Evolutionary conservation across 2,888 invertebrate species (phyloP).

Genomic region (Itoplectis maculator): DNA sequence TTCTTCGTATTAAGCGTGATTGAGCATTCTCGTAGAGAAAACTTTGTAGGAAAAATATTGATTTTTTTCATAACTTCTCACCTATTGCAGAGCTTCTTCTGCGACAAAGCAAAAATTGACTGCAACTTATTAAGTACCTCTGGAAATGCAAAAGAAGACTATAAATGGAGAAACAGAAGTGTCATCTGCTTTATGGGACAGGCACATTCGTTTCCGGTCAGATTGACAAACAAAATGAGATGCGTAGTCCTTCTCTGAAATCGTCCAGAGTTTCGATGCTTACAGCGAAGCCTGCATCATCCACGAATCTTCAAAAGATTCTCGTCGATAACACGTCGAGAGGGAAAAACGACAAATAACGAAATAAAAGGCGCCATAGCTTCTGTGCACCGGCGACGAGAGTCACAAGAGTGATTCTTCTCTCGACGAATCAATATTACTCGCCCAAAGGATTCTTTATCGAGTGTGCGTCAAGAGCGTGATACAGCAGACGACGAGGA

Average conservation of each 20-base stretch:
- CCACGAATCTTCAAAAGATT: conserved; percentile 43
- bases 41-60: too few species aligned
- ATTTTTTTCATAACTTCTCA: too few species aligned
- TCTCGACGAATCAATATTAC: conserved; percentile 14
- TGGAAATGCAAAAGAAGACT: too few species aligned
- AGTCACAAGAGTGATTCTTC: conserved; percentile 19
- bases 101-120: neutral
- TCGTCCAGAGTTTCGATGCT: conserved; percentile 14
- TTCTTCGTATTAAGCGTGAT: neutral
- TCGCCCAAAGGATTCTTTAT: conserved; percentile 27
- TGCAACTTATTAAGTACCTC: neutral
- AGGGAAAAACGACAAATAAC: conserved; percentile 25
- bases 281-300: conserved; percentile 8
- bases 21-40: neutral
- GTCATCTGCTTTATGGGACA: conserved; percentile 16
- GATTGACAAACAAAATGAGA: conserved; percentile 33
- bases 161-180: neutral
- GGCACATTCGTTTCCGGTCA: conserved; percentile 33
- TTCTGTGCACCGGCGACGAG: conserved; percentile 27
- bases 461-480: conserved; percentile 26
- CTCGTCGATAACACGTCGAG: conserved; percentile 42
- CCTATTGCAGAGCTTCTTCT: neutral
- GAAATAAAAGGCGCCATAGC: conserved; percentile 36
- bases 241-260: conserved; percentile 6
- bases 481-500: neutral